Conservation (phyloP, 2,113 vertebrate species). For the Poicephalus meyeri region DNA sequence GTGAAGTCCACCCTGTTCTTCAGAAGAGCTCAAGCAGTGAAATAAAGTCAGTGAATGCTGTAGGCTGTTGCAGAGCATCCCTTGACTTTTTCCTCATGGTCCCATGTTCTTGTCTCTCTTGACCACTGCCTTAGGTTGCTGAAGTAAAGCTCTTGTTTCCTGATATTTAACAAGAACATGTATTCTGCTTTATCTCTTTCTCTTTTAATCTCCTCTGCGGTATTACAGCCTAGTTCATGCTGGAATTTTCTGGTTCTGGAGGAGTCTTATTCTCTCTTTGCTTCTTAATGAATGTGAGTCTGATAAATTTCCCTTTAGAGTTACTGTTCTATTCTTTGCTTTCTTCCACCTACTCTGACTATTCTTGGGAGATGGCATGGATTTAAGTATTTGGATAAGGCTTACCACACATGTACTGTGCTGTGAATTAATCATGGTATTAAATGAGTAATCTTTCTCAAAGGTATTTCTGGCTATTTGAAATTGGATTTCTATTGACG, state of each 20-base stretch:
- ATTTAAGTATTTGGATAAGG: neutral
- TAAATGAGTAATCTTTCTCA: neutral
- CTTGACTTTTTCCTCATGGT: accelerated
- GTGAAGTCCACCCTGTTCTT: neutral
- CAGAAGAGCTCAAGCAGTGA: neutral
- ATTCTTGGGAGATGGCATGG: neutral
- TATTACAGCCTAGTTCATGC: neutral
- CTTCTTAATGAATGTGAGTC: accelerated
- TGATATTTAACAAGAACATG: neutral
- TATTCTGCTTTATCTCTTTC: neutral
- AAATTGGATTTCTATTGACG: neutral
- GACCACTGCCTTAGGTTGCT: neutral
- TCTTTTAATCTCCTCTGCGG: neutral
- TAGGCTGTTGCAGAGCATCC: neutral
- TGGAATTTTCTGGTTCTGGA: neutral
- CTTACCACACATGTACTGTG: neutral
- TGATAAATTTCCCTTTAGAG: neutral
- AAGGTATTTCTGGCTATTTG: neutral
- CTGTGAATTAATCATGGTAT: neutral
- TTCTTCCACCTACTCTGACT: neutral
- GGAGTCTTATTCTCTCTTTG: neutral
- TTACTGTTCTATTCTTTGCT: neutral
- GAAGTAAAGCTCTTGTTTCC: neutral
- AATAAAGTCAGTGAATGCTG: neutral
- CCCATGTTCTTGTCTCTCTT: neutral